phyloP scores from a whole-genome alignment of 2,888 invertebrate species.

The Pardosa pseudoannulata region DNA sequence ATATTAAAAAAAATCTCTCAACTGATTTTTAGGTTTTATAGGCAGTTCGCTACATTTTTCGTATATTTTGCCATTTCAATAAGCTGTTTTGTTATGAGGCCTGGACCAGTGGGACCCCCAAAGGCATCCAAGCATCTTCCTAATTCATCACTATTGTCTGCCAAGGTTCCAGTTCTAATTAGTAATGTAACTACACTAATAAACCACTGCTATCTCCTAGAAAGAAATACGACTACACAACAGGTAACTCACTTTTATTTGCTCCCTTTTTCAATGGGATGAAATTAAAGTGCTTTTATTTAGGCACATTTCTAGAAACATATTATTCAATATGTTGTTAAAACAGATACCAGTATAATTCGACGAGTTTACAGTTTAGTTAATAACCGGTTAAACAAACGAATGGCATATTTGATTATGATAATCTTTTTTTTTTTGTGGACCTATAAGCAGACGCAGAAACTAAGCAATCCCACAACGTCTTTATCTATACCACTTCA shows the following conservation, averaged over 20 bases:
- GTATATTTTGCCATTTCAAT: conserved; percentile 93
- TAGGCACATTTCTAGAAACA: no score
- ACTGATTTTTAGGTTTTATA: conserved; percentile 92
- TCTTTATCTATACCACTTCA: no score
- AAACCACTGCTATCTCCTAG: conserved; percentile 49
- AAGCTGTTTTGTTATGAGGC: conserved; percentile 91
- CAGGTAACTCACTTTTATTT: conserved; percentile 19
- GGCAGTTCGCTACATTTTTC: conserved; percentile 92
- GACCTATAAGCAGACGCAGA: no score
- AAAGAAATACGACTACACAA: conserved; percentile 26
- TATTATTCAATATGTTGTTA: no score
- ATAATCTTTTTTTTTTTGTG: no score
- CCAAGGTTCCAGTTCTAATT: conserved; percentile 18
- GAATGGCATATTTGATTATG: no score
- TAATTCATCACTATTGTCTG: conserved; percentile 22
- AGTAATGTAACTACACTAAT: conserved; percentile 8
- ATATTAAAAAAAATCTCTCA: no score
- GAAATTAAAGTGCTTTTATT: no score
- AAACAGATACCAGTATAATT: no score
- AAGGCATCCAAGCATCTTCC: conserved; percentile 33
- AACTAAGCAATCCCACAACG: no score
- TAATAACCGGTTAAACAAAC: no score
- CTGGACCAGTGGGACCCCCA: conserved; percentile 82
- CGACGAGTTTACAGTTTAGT: no score
- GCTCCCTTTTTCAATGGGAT: neutral